phyloP scores from a whole-genome alignment of 2,797 vertebrate species.

The Acropternis orthonyx region DNA sequence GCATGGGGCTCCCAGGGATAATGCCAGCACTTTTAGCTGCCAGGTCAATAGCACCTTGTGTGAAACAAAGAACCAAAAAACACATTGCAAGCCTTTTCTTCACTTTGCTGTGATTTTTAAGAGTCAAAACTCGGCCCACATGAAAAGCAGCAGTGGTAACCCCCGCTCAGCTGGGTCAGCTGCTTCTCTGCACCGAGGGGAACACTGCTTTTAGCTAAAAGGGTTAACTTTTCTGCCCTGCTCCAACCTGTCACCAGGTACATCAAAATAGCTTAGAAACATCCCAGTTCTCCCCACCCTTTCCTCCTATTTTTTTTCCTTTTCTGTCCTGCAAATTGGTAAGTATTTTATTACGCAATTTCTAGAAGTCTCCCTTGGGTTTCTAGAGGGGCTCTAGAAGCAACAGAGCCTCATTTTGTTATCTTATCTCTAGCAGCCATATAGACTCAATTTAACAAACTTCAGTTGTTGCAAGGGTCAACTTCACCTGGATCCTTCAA shows the following conservation, averaged over 20 bases:
- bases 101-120: not conserved
- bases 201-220: not conserved
- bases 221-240: not conserved
- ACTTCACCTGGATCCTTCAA: not conserved
- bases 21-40: constrained; percentile 98
- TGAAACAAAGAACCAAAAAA: not conserved
- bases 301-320: too few species aligned
- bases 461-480: not conserved
- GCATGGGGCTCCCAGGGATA: constrained; percentile 87
- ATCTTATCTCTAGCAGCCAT: not conserved
- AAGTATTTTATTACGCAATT: not conserved
- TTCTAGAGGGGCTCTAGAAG: not conserved
- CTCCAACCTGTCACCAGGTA: not conserved
- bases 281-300: not conserved
- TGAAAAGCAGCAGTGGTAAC: not conserved
- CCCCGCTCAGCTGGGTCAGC: not conserved
- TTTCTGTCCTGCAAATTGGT: not conserved
- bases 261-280: not conserved
- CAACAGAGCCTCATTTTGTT: not conserved
- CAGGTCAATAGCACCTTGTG: constrained; percentile 90
- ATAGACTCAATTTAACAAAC: not conserved
- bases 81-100: not conserved
- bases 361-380: not conserved
- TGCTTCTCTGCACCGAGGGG: not conserved
- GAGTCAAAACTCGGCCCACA: not conserved